Evolutionary conservation across 2,888 invertebrate species (phyloP).

Genomic region (Erebia palarica): DNA sequence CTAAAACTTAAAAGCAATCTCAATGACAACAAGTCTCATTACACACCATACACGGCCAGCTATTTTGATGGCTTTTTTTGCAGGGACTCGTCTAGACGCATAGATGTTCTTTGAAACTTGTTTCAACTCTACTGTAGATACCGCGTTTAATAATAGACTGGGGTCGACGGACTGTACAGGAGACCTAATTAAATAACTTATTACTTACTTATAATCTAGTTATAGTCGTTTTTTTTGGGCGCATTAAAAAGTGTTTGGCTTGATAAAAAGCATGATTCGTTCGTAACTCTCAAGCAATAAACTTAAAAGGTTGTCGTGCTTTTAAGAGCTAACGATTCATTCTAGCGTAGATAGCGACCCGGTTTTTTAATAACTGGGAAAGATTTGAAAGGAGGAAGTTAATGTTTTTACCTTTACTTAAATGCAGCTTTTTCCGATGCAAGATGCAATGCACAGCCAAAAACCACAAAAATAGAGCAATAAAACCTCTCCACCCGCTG

Average conservation of each 20-base stretch:
- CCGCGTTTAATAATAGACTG: conserved; percentile 66
- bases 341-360: background rate
- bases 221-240: background rate
- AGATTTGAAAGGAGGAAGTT: background rate
- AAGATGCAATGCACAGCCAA: background rate
- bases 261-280: background rate
- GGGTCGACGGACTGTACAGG: conserved; percentile 57
- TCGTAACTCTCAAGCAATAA: background rate
- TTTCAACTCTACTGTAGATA: conserved; percentile 55
- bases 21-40: conserved; percentile 8
- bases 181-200: conserved; percentile 28
- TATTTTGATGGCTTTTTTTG: conserved; percentile 42
- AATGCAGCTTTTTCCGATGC: background rate
- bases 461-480: background rate
- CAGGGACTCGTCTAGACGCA: conserved; percentile 63
- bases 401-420: conserved; percentile 5
- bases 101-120: conserved; percentile 61
- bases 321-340: conserved; percentile 7
- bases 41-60: background rate
- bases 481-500: too few relatives aligned
- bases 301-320: conserved; percentile 2
- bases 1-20: background rate
- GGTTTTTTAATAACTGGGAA: background rate
- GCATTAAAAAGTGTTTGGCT: background rate
- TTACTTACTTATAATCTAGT: background rate